Base-by-base conservation (phyloP, 2,113 vertebrate species). In the Ophthalmotilapia sp. region DNA sequence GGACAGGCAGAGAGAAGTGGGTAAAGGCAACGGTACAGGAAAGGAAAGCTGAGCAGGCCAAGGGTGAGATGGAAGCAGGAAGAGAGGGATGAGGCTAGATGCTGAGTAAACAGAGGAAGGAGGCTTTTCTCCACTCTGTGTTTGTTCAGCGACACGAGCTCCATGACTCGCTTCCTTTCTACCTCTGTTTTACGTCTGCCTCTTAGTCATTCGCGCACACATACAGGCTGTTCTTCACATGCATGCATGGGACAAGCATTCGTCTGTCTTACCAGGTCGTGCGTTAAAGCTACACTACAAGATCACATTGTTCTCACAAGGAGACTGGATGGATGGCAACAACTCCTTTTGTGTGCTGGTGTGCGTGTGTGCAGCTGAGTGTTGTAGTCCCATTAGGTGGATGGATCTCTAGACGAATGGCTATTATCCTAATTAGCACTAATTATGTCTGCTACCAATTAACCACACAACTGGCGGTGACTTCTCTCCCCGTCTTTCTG, bases 381-480 rank as follows among this genome's bases (percentile, higher is more conserved):
- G 68, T 49, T 89, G 88, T 84, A 88, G 85, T 94, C 91, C 89
- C 93, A 95, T 95, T 94, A 94, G 91, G 90, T 90, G 90, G 89
- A 92, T 93, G 93, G 88, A 94, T 93, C 90, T 94, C 93, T 87
- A 93, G 93, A 94, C 89, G 65, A 94, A 94, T 89, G 83, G 88
- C 92, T 92, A 95, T 95, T 95, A 95, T 94, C 89, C 89, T 95
- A 94, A 95, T 94, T 93, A 95, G 90, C 89, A 92, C 91, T 94
- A 94, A 94, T 95, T 94, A 95, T 75, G 82, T 90, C 89, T 86
- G 85, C 86, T 89, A 89, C 89, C 90, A 94, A 94, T 95, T 94
- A 94, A 91, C 90, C 85, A 92, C 89, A 91, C 87, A 89, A 94
- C 90, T 89, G 87, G 84, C 58, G 11, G 82, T 81, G 89, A 88